Percentiles rank a stretch among this genome's conserved stretches.
phyloP scores from a whole-genome alignment of 2,113 vertebrate genomes.

The Hippocampus zosterae region DNA sequence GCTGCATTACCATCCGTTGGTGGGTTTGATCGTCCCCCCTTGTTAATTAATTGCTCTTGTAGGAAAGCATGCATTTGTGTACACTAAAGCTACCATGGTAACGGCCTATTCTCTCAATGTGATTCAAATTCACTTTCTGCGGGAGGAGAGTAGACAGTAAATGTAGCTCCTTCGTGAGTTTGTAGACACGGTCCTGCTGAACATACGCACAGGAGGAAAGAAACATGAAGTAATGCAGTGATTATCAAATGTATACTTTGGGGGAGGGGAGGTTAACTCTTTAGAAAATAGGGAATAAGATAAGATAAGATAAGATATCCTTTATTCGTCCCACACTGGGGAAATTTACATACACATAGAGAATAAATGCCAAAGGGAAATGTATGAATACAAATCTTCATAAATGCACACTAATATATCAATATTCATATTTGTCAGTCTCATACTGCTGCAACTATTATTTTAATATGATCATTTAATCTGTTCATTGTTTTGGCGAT shows the following conservation, averaged over 20 bases:
- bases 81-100: slow-evolving; percentile 2
- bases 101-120: neutral
- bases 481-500: no score
- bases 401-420: no score
- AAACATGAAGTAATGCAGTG: neutral
- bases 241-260: neutral
- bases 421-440: no score
- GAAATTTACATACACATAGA: no score
- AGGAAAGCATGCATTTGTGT: neutral
- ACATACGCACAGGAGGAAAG: neutral
- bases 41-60: slow-evolving; percentile 4
- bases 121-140: neutral
- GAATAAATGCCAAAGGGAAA: neutral
- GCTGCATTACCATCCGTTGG: neutral
- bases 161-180: neutral
- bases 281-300: neutral
- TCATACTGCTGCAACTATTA: no score
- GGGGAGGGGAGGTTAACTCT: neutral
- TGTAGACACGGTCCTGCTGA: neutral
- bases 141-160: neutral
- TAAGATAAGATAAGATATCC: no score
- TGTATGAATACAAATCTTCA: no score
- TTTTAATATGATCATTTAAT: no score
- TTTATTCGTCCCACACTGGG: no score
- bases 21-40: neutral